phyloP scores from a whole-genome alignment of 2,113 vertebrate genomes.

The Collichthys lucidus region DNA sequence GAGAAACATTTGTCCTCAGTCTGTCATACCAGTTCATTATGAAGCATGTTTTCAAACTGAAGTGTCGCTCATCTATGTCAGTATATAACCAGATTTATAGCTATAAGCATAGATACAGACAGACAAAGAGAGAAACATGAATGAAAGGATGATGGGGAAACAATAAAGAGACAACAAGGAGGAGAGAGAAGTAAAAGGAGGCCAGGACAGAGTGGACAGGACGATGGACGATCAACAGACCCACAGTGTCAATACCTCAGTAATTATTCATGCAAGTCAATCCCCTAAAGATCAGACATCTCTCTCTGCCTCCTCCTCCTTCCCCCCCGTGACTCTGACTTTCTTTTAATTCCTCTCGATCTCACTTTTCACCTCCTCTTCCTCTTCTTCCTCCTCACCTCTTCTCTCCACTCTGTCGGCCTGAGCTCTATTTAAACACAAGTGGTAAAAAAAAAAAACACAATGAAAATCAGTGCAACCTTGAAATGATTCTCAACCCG shows the following conservation, averaged over 20 bases:
- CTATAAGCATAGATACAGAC: background rate
- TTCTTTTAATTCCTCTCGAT: background rate
- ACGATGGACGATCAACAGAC: constrained; percentile 2
- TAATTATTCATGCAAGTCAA: constrained; percentile 60
- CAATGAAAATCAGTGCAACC: constrained; percentile 29
- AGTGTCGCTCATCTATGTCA: background rate
- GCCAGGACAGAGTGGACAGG: background rate
- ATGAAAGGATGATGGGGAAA: background rate
- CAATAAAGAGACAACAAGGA: background rate
- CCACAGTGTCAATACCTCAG: constrained; percentile 48
- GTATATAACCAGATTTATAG: background rate
- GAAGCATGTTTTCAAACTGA: constrained; percentile 1
- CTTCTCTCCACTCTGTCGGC: constrained; percentile 13
- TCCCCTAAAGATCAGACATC: constrained; percentile 22
- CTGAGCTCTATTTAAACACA: constrained; percentile 19
- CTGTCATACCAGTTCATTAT: background rate
- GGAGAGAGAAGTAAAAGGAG: background rate
- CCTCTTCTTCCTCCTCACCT: background rate
- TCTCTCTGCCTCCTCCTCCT: background rate
- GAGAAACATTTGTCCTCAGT: background rate
- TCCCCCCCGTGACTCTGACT: background rate
- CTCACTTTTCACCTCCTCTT: background rate
- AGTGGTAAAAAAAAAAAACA: background rate
- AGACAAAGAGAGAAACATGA: background rate
- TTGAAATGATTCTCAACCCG: constrained; percentile 45